Percentiles rank a stretch among this genome's conserved stretches.
phyloP scores from a whole-genome alignment of 2,113 vertebrate genomes.

The Parus major region DNA sequence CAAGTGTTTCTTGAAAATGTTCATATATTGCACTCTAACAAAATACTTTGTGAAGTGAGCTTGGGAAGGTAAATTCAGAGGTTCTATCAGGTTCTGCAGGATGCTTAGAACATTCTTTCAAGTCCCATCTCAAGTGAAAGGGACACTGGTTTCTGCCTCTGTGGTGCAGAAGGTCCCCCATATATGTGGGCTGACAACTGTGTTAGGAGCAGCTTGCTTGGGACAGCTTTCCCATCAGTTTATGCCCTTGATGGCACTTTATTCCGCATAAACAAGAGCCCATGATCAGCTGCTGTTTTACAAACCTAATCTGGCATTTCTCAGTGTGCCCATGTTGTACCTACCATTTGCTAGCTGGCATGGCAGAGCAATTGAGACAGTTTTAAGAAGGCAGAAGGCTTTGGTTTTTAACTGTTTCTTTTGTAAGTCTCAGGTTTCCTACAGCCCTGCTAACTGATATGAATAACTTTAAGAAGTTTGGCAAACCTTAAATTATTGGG shows the following conservation, averaged over 20 bases:
- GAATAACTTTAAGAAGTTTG: background rate
- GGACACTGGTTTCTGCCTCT: background rate
- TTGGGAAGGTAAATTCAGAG: background rate
- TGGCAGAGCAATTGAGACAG: background rate
- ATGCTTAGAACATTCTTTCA: background rate
- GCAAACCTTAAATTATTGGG: background rate
- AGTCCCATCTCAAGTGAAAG: rapidly evolving
- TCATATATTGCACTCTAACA: background rate
- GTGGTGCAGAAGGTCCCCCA: background rate
- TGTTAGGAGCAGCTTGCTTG: background rate
- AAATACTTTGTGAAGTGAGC: background rate
- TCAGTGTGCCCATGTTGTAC: background rate
- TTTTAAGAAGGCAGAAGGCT: background rate
- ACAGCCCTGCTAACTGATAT: background rate
- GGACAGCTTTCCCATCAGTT: background rate
- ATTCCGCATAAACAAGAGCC: background rate
- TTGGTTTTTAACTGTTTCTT: background rate
- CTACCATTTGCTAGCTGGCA: background rate
- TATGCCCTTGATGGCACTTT: background rate
- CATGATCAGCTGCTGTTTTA: background rate
- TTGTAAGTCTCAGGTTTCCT: background rate
- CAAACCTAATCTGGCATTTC: background rate
- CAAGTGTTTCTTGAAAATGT: background rate
- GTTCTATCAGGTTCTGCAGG: background rate
- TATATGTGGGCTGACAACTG: background rate